Evolutionary conservation across 2,888 invertebrate species (phyloP), one percentile per base, ranked within the genome.

Genomic region (Polydrusus pterygomalis): DNA sequence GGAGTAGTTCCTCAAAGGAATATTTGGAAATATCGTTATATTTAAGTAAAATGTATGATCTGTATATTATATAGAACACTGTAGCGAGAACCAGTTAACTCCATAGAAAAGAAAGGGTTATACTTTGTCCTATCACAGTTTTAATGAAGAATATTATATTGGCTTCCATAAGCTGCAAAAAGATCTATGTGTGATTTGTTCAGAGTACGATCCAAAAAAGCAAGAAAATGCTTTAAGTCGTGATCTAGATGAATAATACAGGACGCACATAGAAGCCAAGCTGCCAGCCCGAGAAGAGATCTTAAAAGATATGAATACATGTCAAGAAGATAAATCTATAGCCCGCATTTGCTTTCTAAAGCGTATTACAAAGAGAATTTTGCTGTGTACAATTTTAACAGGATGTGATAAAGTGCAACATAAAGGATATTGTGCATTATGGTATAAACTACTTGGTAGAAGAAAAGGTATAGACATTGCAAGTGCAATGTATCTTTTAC

Each of bases 361-460:
- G 9, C 47, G 2, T 47, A 47, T n/a, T 47, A 47, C 47, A 47
- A 47, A n/a, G 15, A 45, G n/a, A 45, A 47, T n/a, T 11, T 47
- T n/a, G 47, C 47, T 47, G 34, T 58, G n/a, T 18, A 54, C 10
- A 54, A 54, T n/a, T 54, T 54, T 54, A 30, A 54, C 54, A 5
- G 54, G 30, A 10, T 10, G 13, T 54, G 54, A 54, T 13, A 20
- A 20, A 15, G 30, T 25, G 1, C 6, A 58, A 56, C 18, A 56
- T 9, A 56, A 2, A 3, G 20, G 56, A 1, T 56, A 56, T 56
- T 56, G 56, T 9, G 10, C 13, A 3, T 56, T 56, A 9, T 56
- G 56, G 56, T 25, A 56, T 9, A 25, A 56, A 56, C 25, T 20
- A 8, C 10, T 56, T 1, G 56, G 56, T 56, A n/a, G n/a, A n/a